A percentile compares a stretch with the other conserved stretches of the same genome.
phyloP scores from a whole-genome alignment of 1,140 invertebrate genomes.

The Nasonia longicornis region DNA sequence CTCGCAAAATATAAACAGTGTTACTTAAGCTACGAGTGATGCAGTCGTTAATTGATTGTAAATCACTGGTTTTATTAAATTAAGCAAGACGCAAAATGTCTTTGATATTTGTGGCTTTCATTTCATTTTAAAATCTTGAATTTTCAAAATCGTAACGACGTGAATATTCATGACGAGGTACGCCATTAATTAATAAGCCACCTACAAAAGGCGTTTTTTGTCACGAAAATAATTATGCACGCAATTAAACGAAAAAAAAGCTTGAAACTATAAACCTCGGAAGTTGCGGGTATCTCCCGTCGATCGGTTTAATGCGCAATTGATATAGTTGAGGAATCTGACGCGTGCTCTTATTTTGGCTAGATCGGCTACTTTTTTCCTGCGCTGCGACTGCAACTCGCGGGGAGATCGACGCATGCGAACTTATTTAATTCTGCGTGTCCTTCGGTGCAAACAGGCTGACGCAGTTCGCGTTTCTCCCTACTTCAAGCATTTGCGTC shows the following conservation, averaged over 20 bases:
- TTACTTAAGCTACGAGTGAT: not conserved
- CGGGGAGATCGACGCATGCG: no score
- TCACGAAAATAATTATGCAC: not conserved
- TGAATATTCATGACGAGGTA: not conserved
- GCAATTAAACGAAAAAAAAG: not conserved
- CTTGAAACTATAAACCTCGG: not conserved
- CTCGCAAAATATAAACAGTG: not conserved
- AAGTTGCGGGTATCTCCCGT: no score
- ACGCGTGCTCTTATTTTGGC: not conserved
- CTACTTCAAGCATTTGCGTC: no score
- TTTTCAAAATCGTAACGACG: no score
- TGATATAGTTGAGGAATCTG: not conserved
- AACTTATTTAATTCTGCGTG: no score
- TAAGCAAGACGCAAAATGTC: not conserved
- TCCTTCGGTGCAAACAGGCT: no score
- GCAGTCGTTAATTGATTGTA: conserved; percentile 28
- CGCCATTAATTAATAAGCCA: not conserved
- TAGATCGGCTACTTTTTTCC: not conserved
- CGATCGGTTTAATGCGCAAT: not conserved
- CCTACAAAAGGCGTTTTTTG: not conserved
- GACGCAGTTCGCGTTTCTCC: no score
- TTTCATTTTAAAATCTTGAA: no score
- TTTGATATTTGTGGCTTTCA: not conserved
- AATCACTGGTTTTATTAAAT: not conserved
- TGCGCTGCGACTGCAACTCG: not conserved